These are phyloP conservation scores for Caenorhabditis brenneri DNA, from an alignment of 1,140 invertebrate genomes.

Conservation along the genomic window DNA sequence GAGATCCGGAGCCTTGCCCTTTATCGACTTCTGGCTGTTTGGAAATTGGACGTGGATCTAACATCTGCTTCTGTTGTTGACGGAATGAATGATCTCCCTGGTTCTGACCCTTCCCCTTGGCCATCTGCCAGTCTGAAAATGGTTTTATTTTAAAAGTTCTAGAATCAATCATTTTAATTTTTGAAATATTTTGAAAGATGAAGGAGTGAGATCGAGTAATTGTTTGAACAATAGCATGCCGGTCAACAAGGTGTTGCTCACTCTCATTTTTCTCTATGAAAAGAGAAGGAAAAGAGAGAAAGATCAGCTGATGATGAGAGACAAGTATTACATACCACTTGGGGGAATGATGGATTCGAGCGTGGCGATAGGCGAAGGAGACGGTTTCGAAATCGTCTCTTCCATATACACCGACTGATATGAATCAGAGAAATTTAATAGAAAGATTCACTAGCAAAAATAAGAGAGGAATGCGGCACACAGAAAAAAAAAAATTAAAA, in stretches of 20 bases:
- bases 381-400: not conserved
- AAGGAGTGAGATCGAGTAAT: not conserved
- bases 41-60: not conserved
- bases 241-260: not conserved
- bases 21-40: not conserved
- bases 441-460: not conserved
- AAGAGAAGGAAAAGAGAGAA: not conserved
- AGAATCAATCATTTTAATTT: not conserved
- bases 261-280: not conserved
- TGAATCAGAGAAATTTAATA: not conserved
- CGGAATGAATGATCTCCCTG: constrained; percentile 34
- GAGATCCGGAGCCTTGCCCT: not conserved
- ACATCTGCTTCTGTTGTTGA: constrained; percentile 29
- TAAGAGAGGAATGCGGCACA: not conserved
- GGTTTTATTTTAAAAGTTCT: not conserved
- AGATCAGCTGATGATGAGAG: not conserved
- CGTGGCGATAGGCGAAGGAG: not conserved
- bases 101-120: constrained; percentile 30
- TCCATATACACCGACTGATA: not conserved
- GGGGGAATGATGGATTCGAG: not conserved
- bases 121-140: constrained; percentile 39
- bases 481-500: too few relatives aligned
- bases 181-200: not conserved
- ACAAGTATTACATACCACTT: not conserved
- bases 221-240: not conserved